These are phyloP conservation scores for Automeris io DNA, from an alignment of 2,888 invertebrate species.

Conservation along the genomic window DNA sequence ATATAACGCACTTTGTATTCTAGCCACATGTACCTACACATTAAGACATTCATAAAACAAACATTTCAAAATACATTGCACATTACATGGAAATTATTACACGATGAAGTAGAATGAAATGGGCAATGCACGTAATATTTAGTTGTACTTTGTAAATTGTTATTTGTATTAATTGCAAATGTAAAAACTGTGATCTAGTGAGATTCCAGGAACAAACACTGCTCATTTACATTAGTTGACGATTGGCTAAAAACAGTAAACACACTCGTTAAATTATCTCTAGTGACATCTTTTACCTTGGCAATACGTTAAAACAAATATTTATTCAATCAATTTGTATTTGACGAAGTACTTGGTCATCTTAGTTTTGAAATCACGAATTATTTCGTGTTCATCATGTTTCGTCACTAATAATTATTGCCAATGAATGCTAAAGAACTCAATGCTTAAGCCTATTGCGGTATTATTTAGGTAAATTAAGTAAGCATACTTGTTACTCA, in stretches of 20 bases:
- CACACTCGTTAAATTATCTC: conserved; percentile 21
- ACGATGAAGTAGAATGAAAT: conserved; percentile 1
- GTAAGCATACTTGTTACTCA: too few species aligned
- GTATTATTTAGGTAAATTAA: too few species aligned
- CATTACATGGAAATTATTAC: conserved; percentile 1
- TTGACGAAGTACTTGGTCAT: conserved; percentile 15
- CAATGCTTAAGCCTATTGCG: too few species aligned
- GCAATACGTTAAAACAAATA: conserved; percentile 18
- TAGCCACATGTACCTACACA: not conserved
- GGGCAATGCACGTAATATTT: conserved; percentile 3
- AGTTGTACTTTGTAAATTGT: not conserved
- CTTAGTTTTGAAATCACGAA: conserved; percentile 1
- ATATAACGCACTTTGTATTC: conserved; percentile 14
- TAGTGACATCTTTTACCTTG: conserved; percentile 16
- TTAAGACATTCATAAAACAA: conserved; percentile 6
- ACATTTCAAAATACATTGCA: conserved; percentile 2
- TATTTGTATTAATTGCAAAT: not conserved
- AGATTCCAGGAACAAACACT: conserved; percentile 5
- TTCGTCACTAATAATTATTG: too few species aligned
- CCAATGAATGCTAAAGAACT: too few species aligned
- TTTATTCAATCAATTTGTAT: conserved; percentile 15
- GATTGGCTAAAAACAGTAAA: conserved; percentile 22
- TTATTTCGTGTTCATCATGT: too few species aligned
- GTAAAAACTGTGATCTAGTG: not conserved
- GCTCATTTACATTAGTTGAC: conserved; percentile 1